These are phyloP conservation scores for Adrianichthys oophorus DNA, from an alignment of 2,797 vertebrate species.

Conservation along the genomic window DNA sequence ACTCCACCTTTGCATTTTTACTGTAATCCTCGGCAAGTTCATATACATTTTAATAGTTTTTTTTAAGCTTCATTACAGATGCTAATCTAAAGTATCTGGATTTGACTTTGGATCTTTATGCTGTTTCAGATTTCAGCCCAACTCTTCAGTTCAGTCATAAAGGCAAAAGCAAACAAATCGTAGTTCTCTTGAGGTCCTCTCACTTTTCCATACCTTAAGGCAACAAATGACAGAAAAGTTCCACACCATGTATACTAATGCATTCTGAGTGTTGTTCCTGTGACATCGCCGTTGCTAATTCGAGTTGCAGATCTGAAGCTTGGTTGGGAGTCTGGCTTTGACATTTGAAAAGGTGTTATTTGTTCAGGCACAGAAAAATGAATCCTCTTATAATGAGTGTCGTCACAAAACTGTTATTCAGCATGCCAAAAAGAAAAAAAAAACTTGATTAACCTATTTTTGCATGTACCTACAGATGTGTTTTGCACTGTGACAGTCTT, in stretches of 20 bases:
- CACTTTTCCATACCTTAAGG: slow-evolving; percentile 3
- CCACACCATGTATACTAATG: slow-evolving; percentile 12
- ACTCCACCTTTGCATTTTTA: neutral
- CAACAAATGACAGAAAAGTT: slow-evolving; percentile 32
- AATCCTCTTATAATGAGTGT: slow-evolving; percentile 19
- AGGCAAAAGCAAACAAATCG: slow-evolving; percentile 6
- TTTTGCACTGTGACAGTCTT: slow-evolving; percentile 11
- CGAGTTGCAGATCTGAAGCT: slow-evolving; percentile 12
- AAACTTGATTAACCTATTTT: slow-evolving; percentile 54
- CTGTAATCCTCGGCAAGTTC: neutral
- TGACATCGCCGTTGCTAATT: slow-evolving; percentile 6
- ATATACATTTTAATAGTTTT: neutral
- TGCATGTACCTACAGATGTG: slow-evolving; percentile 33
- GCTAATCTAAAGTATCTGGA: neutral
- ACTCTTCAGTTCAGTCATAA: slow-evolving; percentile 4
- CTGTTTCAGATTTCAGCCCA: too few species aligned
- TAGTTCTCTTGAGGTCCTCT: slow-evolving; percentile 14
- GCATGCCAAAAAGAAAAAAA: slow-evolving; percentile 54
- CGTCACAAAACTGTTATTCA: slow-evolving; percentile 30
- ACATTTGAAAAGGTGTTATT: slow-evolving; percentile 70
- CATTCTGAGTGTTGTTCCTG: slow-evolving; percentile 10
- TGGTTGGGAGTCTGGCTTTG: slow-evolving; percentile 38
- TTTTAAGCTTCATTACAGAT: neutral
- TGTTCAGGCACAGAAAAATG: slow-evolving; percentile 50
- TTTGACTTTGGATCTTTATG: neutral